phyloP scores from a whole-genome alignment of 2,113 vertebrate species.

The Hiodon alosoides region DNA sequence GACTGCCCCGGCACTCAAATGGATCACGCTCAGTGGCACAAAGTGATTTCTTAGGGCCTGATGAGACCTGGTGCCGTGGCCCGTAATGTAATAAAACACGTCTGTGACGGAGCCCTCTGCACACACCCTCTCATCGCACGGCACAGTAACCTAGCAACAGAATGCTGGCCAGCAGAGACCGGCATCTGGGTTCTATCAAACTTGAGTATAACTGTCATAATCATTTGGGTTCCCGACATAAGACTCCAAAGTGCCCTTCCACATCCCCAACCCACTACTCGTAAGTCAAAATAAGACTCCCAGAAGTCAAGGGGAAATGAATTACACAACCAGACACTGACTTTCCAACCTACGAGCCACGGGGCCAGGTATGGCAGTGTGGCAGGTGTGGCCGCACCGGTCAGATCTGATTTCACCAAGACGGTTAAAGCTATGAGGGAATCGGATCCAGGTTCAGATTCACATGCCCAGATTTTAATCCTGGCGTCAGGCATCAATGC shows the following conservation, averaged over 20 bases:
- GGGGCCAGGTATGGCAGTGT: too few relatives aligned
- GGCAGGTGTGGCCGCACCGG: too few relatives aligned
- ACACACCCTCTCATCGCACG: constrained; percentile 26
- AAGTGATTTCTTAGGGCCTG: constrained; percentile 23
- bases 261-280: constrained; percentile 1
- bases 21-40: constrained; percentile 31
- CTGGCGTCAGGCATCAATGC: too few relatives aligned
- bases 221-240: constrained; percentile 33
- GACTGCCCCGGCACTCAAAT: constrained; percentile 10
- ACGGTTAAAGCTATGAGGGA: too few relatives aligned
- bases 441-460: too few relatives aligned
- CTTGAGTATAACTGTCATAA: constrained; percentile 50
- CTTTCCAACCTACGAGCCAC: neutral
- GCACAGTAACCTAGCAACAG: constrained; percentile 55
- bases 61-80: constrained; percentile 32
- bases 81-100: constrained; percentile 49
- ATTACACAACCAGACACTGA: neutral
- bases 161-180: constrained; percentile 38
- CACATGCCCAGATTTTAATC: too few relatives aligned
- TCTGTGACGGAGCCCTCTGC: constrained; percentile 28
- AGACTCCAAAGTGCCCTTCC: constrained; percentile 24
- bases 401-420: too few relatives aligned
- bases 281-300: constrained; percentile 8
- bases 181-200: constrained; percentile 55
- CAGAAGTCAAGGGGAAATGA: neutral